Conservation (phyloP, 2,797 vertebrate genomes). For the Florisuga fusca region DNA sequence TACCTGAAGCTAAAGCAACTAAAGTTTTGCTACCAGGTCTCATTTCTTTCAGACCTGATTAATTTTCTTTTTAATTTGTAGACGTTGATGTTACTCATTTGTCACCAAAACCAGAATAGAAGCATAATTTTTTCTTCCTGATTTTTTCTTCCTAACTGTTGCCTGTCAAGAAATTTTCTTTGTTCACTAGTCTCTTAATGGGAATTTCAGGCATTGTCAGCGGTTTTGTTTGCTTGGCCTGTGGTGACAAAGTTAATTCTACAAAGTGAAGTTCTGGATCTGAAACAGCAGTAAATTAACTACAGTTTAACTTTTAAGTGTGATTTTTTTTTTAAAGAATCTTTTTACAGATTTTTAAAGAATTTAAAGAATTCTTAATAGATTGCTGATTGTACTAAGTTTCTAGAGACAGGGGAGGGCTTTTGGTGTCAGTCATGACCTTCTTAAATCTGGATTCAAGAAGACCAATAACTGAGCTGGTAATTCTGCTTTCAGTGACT, state of each 20-base stretch:
- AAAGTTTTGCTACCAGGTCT: not conserved
- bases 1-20: not conserved
- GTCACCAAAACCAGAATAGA: not conserved
- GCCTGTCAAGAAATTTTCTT: not conserved
- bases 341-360: not conserved
- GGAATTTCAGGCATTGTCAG: not conserved
- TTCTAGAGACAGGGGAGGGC: slow-evolving; percentile 1
- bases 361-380: not conserved
- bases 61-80: not conserved
- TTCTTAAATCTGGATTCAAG: slow-evolving; percentile 9
- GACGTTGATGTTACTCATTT: not conserved
- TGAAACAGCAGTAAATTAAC: not conserved
- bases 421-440: not conserved
- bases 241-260: not conserved
- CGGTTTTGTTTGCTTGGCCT: not conserved
- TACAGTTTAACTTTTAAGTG: not conserved
- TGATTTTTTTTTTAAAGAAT: not conserved
- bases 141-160: not conserved
- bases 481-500: not conserved
- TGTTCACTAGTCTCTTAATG: not conserved
- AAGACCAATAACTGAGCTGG: not conserved
- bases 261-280: not conserved
- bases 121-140: not conserved
- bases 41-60: not conserved
- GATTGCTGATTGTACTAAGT: slow-evolving; percentile 2